These are phyloP conservation scores for Limenitis camilla DNA, from an alignment of 2,888 invertebrate species.

Conservation along the genomic window DNA sequence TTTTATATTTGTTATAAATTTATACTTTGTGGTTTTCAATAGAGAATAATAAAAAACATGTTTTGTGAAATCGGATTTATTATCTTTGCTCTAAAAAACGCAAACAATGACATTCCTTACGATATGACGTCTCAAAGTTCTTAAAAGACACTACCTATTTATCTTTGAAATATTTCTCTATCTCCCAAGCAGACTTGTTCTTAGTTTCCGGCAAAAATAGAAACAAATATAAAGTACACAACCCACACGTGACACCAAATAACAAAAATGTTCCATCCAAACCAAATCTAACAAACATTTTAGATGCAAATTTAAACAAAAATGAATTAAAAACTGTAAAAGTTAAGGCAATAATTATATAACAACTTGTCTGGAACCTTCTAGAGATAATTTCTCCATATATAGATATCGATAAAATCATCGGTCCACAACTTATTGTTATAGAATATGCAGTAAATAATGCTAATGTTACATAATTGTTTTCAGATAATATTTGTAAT, in stretches of 20 bases:
- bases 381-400: constrained; percentile 45
- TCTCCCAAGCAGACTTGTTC: constrained; percentile 32
- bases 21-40: no score
- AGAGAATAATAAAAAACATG: no score
- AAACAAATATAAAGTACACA: constrained; percentile 26
- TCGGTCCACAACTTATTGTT: constrained; percentile 46
- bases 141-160: no score
- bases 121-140: no score
- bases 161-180: constrained; percentile 25
- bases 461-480: constrained; percentile 33
- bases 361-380: constrained; percentile 37
- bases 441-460: constrained; percentile 40
- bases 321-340: constrained; percentile 38
- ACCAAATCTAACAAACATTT: constrained; percentile 35
- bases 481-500: constrained; percentile 33
- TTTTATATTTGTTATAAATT: no score
- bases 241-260: constrained; percentile 25
- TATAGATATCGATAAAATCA: constrained; percentile 44
- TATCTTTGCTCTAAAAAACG: no score
- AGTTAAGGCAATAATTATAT: constrained; percentile 32
- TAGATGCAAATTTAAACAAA: constrained; percentile 41
- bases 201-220: constrained; percentile 33
- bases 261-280: constrained; percentile 41
- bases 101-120: no score
- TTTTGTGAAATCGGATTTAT: no score